Evolutionary conservation across 1,140 invertebrate genomes (phyloP).

Genomic region (Drosophila lacteicornis): DNA sequence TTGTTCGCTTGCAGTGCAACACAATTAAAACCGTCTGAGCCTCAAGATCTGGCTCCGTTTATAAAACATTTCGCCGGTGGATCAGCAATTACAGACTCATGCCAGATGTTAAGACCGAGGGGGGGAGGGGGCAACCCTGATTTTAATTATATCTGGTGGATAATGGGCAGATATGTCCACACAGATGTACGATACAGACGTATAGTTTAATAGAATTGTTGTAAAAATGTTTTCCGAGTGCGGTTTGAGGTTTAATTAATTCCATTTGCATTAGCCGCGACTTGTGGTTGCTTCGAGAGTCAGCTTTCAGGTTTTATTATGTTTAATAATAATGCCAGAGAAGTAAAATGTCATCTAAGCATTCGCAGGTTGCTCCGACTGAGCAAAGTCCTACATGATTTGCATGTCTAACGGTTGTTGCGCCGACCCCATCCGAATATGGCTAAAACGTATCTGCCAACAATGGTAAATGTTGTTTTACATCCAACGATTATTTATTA

Average conservation of each 20-base stretch:
- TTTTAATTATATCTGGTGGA: constrained; percentile 49
- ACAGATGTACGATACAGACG: constrained; percentile 27
- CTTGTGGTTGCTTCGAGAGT: constrained; percentile 4
- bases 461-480: constrained; percentile 74
- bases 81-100: constrained; percentile 62
- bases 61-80: constrained; percentile 41
- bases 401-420: constrained; percentile 51
- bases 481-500: constrained; percentile 74
- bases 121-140: constrained; percentile 29
- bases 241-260: constrained; percentile 53
- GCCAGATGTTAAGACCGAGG: constrained; percentile 17
- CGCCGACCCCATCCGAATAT: constrained; percentile 26
- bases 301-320: constrained; percentile 31
- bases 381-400: constrained; percentile 53
- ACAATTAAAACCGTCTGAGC: constrained; percentile 11
- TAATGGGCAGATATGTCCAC: constrained; percentile 35
- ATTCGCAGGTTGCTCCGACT: constrained; percentile 28
- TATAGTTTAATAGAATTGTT: constrained; percentile 64
- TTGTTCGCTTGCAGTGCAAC: constrained; percentile 31
- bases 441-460: constrained; percentile 39
- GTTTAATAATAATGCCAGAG: constrained; percentile 37
- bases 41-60: constrained; percentile 21
- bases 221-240: constrained; percentile 56
- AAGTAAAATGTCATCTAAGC: constrained; percentile 28
- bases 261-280: constrained; percentile 19